A percentile compares a stretch with the other conserved stretches of the same genome.
These are phyloP conservation scores for Potamilus streckersoni DNA, from an alignment of 1,140 invertebrate species.

Conservation along the genomic window DNA sequence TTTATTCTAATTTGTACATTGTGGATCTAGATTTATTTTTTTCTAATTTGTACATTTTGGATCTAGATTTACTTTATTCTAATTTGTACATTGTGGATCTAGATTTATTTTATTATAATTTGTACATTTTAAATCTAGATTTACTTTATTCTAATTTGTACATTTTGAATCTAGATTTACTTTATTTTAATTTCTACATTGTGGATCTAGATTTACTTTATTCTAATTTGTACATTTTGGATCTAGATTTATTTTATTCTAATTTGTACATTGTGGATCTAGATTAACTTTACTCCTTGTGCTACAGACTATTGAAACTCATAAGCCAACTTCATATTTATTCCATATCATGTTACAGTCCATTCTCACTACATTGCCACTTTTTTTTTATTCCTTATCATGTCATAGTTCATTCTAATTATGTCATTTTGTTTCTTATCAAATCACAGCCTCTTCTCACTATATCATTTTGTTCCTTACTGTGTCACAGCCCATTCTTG, in stretches of 20 bases:
- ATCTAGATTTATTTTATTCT: background rate
- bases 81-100: background rate
- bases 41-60: background rate
- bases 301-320: no score
- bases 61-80: background rate
- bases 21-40: background rate
- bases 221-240: background rate
- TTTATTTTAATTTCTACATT: background rate
- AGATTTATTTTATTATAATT: background rate
- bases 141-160: background rate
- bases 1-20: background rate
- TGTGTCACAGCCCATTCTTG: no score
- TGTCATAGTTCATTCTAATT: background rate
- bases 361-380: no score
- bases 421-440: no score
- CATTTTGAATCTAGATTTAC: background rate
- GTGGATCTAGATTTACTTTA: background rate
- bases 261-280: background rate
- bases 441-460: background rate
- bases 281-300: background rate
- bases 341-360: no score
- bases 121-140: background rate
- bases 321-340: background rate
- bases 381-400: background rate
- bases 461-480: background rate